Conservation (phyloP, 2,113 vertebrate species). For the Lanius collurio region DNA sequence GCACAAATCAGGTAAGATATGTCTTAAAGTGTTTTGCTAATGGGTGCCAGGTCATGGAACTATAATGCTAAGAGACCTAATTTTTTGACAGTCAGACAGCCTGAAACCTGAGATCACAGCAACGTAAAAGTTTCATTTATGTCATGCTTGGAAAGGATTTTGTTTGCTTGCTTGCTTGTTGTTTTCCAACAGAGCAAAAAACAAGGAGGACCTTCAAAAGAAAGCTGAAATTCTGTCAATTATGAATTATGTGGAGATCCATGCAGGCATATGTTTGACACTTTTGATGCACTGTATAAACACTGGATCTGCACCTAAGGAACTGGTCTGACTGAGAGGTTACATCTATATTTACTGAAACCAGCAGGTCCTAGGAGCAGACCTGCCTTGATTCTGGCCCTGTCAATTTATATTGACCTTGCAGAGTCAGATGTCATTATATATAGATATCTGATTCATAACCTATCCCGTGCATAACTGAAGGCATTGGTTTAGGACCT, state of each 20-base stretch:
- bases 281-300: not conserved
- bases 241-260: not conserved
- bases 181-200: not conserved
- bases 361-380: not conserved
- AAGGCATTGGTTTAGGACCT: conserved; percentile 37
- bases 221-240: not conserved
- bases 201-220: not conserved
- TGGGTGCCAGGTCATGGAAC: not conserved
- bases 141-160: not conserved
- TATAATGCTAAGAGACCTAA: not conserved
- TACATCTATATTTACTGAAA: not conserved
- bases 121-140: not conserved
- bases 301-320: not conserved
- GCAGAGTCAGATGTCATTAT: not conserved
- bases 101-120: not conserved
- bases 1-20: not conserved
- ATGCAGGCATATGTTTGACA: not conserved
- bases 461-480: not conserved
- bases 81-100: not conserved
- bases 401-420: not conserved
- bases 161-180: not conserved
- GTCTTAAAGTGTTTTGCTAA: not conserved
- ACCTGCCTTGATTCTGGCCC: not conserved
- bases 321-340: not conserved
- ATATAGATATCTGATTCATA: conserved; percentile 41